phyloP scores from a whole-genome alignment of 2,888 invertebrate genomes.

The Drosophila koepferae region DNA sequence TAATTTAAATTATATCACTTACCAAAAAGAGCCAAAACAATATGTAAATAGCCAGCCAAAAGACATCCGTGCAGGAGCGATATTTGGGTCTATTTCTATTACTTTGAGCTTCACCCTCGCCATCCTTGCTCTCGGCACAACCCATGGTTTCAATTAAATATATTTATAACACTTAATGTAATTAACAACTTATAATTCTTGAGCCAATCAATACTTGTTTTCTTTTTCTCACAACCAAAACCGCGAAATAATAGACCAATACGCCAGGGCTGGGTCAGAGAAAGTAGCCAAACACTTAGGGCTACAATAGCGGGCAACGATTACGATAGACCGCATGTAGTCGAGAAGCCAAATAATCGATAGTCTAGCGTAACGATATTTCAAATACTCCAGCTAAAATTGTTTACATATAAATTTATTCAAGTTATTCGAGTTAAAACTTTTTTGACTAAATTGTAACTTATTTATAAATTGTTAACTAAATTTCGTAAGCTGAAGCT shows the following conservation, averaged over 20 bases:
- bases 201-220: constrained; percentile 35
- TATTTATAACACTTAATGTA: constrained; percentile 3
- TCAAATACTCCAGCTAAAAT: constrained; percentile 7
- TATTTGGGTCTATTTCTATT: constrained; percentile 86
- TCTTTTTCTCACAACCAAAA: constrained; percentile 58
- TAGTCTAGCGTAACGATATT: constrained; percentile 14
- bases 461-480: constrained; percentile 30
- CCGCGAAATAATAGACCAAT: constrained; percentile 46
- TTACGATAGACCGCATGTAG: constrained; percentile 18
- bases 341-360: constrained; percentile 10
- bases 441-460: constrained; percentile 51
- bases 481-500: constrained; percentile 28
- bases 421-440: constrained; percentile 15
- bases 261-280: constrained; percentile 35
- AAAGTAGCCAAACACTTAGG: constrained; percentile 8
- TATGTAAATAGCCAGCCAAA: constrained; percentile 92
- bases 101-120: constrained; percentile 75
- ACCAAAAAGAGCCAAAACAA: constrained; percentile 95
- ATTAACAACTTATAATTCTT: constrained; percentile 30
- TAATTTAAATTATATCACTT: constrained; percentile 65
- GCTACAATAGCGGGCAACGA: background rate
- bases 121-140: constrained; percentile 88
- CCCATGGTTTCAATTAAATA: constrained; percentile 86
- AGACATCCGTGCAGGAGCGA: constrained; percentile 93
- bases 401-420: constrained; percentile 40